phyloP scores from a whole-genome alignment of 1,140 invertebrate genomes.

The Varroa destructor region DNA sequence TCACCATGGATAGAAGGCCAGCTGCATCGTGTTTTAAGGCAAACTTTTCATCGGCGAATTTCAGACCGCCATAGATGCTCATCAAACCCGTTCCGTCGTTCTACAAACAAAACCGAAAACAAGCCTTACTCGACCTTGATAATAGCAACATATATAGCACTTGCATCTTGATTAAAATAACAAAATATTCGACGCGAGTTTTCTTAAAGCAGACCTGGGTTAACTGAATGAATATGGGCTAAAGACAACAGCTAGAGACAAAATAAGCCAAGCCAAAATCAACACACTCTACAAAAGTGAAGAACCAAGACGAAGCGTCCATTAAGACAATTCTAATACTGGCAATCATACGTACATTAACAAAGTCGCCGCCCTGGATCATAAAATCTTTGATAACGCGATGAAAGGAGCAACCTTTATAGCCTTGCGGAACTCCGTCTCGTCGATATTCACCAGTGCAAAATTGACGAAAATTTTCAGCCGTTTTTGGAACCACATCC shows the following conservation, averaged over 20 bases:
- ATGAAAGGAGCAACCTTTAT: conserved; percentile 90
- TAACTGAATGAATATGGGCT: background rate
- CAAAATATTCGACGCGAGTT: background rate
- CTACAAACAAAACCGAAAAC: conserved; percentile 45
- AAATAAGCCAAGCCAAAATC: no score
- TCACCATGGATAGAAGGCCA: conserved; percentile 90
- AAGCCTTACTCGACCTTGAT: background rate
- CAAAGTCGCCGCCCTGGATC: conserved; percentile 98
- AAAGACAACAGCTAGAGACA: no score
- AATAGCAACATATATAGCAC: background rate
- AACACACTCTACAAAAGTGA: background rate
- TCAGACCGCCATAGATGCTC: conserved; percentile 85
- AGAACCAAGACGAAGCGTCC: background rate
- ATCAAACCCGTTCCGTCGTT: conserved; percentile 95
- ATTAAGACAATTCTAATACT: background rate
- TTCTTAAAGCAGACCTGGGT: conserved; percentile 25
- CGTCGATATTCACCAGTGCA: conserved; percentile 81
- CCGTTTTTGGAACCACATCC: conserved; percentile 89
- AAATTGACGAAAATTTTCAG: conserved; percentile 94
- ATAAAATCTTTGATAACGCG: conserved; percentile 93
- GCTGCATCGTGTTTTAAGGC: conserved; percentile 79
- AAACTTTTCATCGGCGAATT: conserved; percentile 97
- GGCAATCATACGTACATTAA: conserved; percentile 57
- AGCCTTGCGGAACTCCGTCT: conserved; percentile 90
- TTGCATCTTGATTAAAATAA: conserved; percentile 3